phyloP scores from a whole-genome alignment of 2,797 vertebrate genomes.

The Sebastiscus tertius region DNA sequence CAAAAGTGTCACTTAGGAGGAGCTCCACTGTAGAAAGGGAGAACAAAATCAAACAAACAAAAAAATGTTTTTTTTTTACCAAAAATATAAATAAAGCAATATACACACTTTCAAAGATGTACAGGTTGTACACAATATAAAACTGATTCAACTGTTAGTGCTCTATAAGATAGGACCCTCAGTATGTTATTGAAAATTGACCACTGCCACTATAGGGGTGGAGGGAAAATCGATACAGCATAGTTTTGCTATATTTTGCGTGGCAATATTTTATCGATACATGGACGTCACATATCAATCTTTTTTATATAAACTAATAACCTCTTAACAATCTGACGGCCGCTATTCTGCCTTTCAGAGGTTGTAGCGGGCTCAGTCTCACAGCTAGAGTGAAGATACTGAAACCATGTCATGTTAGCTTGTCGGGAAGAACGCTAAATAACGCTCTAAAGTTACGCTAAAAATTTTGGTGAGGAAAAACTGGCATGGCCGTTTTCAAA shows the following conservation, averaged over 20 bases:
- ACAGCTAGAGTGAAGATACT: no score
- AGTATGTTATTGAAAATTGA: not conserved
- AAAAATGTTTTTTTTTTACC: not conserved
- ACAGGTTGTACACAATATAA: not conserved
- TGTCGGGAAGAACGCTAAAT: no score
- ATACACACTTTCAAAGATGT: not conserved
- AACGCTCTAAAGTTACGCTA: no score
- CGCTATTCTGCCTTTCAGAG: no score
- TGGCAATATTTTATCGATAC: no score
- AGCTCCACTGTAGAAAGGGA: not conserved
- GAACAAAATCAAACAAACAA: not conserved
- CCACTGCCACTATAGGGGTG: not conserved
- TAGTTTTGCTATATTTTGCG: not conserved
- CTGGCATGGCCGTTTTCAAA: accelerated
- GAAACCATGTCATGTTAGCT: no score
- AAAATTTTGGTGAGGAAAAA: no score
- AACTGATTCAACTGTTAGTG: not conserved
- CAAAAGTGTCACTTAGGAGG: not conserved
- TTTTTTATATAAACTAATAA: no score
- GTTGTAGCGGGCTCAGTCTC: no score
- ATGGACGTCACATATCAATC: no score
- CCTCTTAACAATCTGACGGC: no score
- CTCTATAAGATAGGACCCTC: not conserved
- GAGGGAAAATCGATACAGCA: not conserved
- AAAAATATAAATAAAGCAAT: not conserved